Base-by-base conservation (phyloP, 1,140 invertebrate genomes). In the Scaptomyza graminum region DNA sequence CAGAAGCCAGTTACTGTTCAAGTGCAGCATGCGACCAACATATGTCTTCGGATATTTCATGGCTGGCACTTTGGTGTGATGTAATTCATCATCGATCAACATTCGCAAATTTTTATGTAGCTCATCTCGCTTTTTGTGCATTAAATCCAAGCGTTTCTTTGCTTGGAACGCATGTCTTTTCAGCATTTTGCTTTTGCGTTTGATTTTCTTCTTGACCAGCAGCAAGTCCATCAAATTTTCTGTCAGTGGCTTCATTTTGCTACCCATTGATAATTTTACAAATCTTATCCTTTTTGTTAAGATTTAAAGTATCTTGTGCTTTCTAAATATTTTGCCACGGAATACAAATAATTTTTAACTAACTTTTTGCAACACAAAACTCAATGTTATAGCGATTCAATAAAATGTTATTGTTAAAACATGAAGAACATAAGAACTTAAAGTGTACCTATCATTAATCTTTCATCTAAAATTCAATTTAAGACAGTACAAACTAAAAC, bases 141-240 rank as follows among this genome's bases (percentile, higher is more conserved):
- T 59, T 22, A 22, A 6, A 3, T 15, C 7, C 6, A 76, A 50
- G 8, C 72, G 63, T 0, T 11, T 28, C 0, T 25, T 8, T 5
- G 67, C 55, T 5, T 8, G 37, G 0, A 13, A 11, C 18, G 51
- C 66, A 0, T 37, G 64, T 4, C 5, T 8, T 0, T 47, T 56
- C n/a, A 84, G 34, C 28, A 63, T 16, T 6, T 12, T n/a, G n/a
- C 13, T 31, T 47, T 85, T 76, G 0, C 25, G 46, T 0, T 41
- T 54, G 39, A 85, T 71, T 18, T 49, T 49, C 43, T 64, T 76
- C 31, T 54, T 63, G 12, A 81, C 55, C 43, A 50, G 0, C 31
- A 69, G 16, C 55, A 84, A 49, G n/a, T 64, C 61, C 6, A 49
- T 34, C 46, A 57, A 74, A 1, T 52, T 52, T 4, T 77, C 28